Base-by-base conservation (phyloP, 2,888 invertebrate genomes). In the Minunthozetes semirufus region DNA sequence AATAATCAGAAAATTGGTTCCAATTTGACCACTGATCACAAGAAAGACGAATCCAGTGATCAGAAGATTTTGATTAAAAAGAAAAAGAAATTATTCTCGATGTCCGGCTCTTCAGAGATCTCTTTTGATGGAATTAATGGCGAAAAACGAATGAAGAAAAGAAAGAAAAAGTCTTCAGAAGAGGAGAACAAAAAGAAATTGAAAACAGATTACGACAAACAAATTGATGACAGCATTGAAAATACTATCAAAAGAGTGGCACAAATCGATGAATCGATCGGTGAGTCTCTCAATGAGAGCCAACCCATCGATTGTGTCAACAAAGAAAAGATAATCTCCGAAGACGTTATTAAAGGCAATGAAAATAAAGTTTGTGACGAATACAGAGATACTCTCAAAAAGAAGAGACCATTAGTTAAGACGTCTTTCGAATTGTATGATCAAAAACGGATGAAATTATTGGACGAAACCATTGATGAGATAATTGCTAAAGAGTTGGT, bases 391-490 rank as follows among this genome's bases (percentile, higher is more conserved):
- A 59, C 5, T 4, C 11, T 19, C 29, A 66, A 66, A 42, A 68
- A 68, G 42, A 38, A 42, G 19, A 70, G 46, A 8, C 42, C 8
- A 11, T 38, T 70, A 13, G 22, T 13, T 48, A 48, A 70, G 15
- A 4, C 15, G 3, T 48, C 48, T 6, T 48, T 48, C 38, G 70
- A 70, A 48, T 70, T 70, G 17, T 70, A 70, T 70, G 48, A 70
- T 13, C 25, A 70, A 70, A 70, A 70, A 25, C 11, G 70, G 2
- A 70, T 70, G 70, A 70, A 48, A 70, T 48, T 70, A 48, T 27
- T 70, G 48, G 70, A 70, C 70, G 48, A 70, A 48, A 70, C 70
- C 42, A 70, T 70, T 25, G 70, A 70, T 48, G 70, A 70, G 11
- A 25, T 70, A 25, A 70, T 70, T 25, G 42, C 70, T 22, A 70